Evolutionary conservation across 1,140 invertebrate genomes (phyloP).

Genomic region (Cardiocondyla obscurior): DNA sequence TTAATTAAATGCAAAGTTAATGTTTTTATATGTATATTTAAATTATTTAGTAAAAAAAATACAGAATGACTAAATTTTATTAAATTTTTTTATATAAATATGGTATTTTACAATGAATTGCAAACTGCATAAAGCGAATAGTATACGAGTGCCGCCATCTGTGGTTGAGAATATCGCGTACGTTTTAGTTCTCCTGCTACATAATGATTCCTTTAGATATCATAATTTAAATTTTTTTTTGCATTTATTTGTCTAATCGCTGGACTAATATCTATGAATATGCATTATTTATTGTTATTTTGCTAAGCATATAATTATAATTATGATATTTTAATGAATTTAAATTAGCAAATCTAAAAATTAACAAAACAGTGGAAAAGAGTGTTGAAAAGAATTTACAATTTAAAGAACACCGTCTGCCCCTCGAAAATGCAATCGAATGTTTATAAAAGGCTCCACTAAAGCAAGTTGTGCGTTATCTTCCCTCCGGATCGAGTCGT

Average conservation of each 20-base stretch:
- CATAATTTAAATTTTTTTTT: neutral
- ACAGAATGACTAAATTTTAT: neutral
- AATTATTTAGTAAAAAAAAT: neutral
- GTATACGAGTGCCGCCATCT: conserved; percentile 72
- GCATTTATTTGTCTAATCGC: neutral
- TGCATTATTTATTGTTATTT: neutral
- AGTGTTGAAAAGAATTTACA: neutral
- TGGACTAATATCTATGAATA: neutral
- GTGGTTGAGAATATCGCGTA: conserved; percentile 58
- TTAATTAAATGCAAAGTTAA: neutral
- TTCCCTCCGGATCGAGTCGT: conserved; percentile 17
- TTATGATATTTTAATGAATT: neutral
- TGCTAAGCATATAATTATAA: neutral
- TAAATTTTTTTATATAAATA: conserved; percentile 1
- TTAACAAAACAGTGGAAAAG: neutral
- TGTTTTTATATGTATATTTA: neutral
- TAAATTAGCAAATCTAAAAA: neutral
- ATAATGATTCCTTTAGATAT: neutral
- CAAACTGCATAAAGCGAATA: neutral
- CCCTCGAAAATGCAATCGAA: neutral
- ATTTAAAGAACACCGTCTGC: neutral
- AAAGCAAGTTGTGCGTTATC: conserved; percentile 17
- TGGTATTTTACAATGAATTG: neutral
- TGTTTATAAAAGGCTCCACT: conserved; percentile 35
- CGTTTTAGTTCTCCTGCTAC: conserved; percentile 18